phyloP scores from a whole-genome alignment of 1,140 invertebrate genomes.

The Frieseomelitta varia region DNA sequence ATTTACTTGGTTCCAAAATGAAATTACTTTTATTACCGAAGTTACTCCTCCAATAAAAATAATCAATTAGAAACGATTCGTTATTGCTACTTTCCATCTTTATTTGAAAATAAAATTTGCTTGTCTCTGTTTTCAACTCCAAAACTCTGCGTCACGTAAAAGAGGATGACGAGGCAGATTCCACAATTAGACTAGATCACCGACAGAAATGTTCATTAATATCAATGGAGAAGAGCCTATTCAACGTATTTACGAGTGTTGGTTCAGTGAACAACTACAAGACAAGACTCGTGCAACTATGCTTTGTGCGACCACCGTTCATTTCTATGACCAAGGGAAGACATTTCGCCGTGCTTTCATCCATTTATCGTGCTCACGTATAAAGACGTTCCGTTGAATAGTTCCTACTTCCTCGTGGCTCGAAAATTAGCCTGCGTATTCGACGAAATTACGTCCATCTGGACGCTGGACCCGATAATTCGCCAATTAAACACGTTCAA shows the following conservation, averaged over 20 bases:
- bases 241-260: constrained; percentile 34
- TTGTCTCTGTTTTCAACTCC: background rate
- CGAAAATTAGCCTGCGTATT: background rate
- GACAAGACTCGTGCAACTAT: constrained; percentile 9
- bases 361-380: constrained; percentile 28
- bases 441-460: background rate
- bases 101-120: no score
- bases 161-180: background rate
- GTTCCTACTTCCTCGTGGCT: background rate
- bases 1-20: no score
- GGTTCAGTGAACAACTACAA: constrained; percentile 10
- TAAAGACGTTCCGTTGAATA: constrained; percentile 12
- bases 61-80: no score
- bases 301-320: constrained; percentile 22
- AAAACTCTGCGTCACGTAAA: background rate
- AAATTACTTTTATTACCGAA: no score
- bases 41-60: no score
- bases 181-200: background rate
- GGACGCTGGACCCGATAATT: background rate
- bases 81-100: no score
- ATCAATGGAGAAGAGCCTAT: constrained; percentile 11
- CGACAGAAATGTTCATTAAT: constrained; percentile 11
- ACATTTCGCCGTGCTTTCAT: constrained; percentile 16
- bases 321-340: constrained; percentile 29
- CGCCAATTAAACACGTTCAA: background rate